Conservation (phyloP, 2,888 invertebrate genomes). For the Corbicula japonica region DNA sequence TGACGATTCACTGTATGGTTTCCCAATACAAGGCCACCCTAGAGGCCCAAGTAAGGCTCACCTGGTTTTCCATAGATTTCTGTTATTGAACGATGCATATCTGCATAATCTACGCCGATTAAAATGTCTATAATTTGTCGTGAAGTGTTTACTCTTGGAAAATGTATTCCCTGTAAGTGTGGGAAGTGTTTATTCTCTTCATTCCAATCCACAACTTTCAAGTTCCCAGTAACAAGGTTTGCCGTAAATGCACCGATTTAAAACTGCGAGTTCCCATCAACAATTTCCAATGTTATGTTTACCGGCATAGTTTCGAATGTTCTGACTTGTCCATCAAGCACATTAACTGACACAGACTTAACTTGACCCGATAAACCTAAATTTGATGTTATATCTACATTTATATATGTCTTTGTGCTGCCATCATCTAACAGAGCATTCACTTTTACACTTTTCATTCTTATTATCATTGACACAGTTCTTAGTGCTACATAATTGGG, state of each 20-base stretch:
- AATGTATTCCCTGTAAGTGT: conserved; percentile 16
- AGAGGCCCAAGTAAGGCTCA: conserved; percentile 53
- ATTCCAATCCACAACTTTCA: conserved; percentile 29
- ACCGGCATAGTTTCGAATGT: conserved; percentile 47
- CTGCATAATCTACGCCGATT: conserved; percentile 54
- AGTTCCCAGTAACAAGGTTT: conserved; percentile 23
- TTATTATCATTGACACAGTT: conserved; percentile 18
- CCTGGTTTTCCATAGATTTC: conserved; percentile 47
- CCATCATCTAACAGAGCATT: conserved; percentile 66
- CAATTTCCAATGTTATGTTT: conserved; percentile 20
- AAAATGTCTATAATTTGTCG: conserved; percentile 35
- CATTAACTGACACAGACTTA: conserved; percentile 33
- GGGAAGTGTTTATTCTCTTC: neutral
- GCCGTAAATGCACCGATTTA: conserved; percentile 14
- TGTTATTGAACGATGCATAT: conserved; percentile 46
- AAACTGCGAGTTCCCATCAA: conserved; percentile 9
- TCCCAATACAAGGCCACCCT: conserved; percentile 61
- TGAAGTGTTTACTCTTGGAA: conserved; percentile 4
- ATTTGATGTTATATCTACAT: conserved; percentile 51
- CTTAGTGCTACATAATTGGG: conserved; percentile 4
- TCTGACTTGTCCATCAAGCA: conserved; percentile 36
- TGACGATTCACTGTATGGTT: neutral
- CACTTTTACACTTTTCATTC: conserved; percentile 10
- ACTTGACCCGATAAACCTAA: conserved; percentile 35
- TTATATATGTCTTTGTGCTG: conserved; percentile 61